Conservation (phyloP, 2,113 vertebrate species). For the Pterophyllum scalare region DNA sequence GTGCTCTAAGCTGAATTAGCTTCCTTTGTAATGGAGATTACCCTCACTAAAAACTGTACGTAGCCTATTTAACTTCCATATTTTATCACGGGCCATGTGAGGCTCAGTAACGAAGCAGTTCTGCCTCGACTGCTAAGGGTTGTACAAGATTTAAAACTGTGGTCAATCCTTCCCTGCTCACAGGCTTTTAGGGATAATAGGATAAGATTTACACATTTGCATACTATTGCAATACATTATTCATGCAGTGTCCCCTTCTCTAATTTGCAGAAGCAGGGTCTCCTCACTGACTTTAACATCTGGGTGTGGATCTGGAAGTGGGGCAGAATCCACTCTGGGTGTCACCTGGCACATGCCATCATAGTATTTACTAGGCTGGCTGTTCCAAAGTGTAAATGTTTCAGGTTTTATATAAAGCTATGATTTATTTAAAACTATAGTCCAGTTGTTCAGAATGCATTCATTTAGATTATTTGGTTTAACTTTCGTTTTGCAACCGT, state of each 20-base stretch:
- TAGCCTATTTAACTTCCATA: constrained; percentile 64
- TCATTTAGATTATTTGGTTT: neutral
- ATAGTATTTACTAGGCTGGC: constrained; percentile 7
- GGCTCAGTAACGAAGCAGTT: constrained; percentile 47
- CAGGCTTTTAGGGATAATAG: constrained; percentile 76
- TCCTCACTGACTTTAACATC: constrained; percentile 67
- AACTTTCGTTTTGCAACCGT: neutral
- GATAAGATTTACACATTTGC: constrained; percentile 80
- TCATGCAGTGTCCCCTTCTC: constrained; percentile 63
- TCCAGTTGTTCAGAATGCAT: neutral
- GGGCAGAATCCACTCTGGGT: constrained; percentile 18
- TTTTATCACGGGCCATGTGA: constrained; percentile 46
- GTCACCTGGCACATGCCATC: constrained; percentile 18
- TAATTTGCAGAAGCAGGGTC: constrained; percentile 70
- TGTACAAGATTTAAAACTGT: constrained; percentile 62
- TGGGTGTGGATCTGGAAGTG: constrained; percentile 68
- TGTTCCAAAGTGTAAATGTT: neutral
- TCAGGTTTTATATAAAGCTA: neutral
- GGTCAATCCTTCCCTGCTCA: constrained; percentile 65
- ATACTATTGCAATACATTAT: constrained; percentile 75
- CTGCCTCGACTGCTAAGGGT: constrained; percentile 39
- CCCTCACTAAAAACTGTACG: constrained; percentile 61
- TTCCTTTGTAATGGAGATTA: constrained; percentile 74
- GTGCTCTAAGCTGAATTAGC: constrained; percentile 43
- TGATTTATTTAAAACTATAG: neutral